These are phyloP conservation scores for Sigmodon hispidus DNA, from an alignment of 2,113 vertebrate genomes.

Conservation along the genomic window DNA sequence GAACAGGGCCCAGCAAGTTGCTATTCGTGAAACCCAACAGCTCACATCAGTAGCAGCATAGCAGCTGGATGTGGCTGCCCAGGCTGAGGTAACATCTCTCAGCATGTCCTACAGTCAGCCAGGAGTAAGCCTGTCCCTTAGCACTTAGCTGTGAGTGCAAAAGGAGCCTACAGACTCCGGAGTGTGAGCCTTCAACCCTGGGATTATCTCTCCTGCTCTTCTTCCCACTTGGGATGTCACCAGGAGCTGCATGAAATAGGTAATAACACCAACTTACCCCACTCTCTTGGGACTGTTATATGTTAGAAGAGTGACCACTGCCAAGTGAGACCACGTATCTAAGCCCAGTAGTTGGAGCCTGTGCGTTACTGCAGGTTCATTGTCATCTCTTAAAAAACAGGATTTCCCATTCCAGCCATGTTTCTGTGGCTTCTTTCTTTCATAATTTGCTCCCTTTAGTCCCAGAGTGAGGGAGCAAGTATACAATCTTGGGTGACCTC, in stretches of 20 bases:
- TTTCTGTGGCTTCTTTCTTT: neutral
- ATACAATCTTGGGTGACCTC: neutral
- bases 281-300: neutral
- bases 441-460: neutral
- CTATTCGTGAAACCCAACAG: too few relatives aligned
- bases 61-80: neutral
- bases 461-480: neutral
- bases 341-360: neutral
- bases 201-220: neutral
- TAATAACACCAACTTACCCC: fast-evolving
- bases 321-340: fast-evolving
- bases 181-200: neutral
- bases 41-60: neutral
- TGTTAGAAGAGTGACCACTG: neutral
- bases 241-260: neutral
- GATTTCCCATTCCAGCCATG: neutral
- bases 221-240: neutral
- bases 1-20: neutral
- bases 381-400: neutral
- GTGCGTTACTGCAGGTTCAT: neutral
- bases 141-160: neutral
- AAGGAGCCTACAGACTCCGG: fast-evolving
- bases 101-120: neutral
- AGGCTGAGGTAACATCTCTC: neutral
- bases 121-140: too few relatives aligned